Base-by-base conservation (phyloP, 1,140 invertebrate genomes). In the Aleiodes sp. region DNA sequence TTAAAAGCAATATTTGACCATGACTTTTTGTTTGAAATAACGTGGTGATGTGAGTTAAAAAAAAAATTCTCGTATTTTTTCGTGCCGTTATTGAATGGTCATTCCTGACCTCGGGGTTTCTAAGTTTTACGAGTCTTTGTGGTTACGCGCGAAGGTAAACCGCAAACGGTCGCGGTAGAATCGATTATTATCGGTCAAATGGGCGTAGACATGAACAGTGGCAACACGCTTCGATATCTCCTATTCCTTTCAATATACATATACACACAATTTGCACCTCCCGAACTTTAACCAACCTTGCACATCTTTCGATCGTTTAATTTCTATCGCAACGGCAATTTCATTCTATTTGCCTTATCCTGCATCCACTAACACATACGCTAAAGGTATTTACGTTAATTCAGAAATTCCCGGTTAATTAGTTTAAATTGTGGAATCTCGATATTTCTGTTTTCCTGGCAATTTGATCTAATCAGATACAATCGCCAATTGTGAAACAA, bases 301-400 rank as follows among this genome's bases (percentile, higher is more conserved):
- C n/a, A 31, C 52, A 16, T 35, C 57, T 19, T 19, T 29, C 31
- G n/a, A 29, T 14, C 35, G 26, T 64, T 43, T 64, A 64, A 46
- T 64, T 64, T 46, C 61, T 64, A 64, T 64, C 43, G 41, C 26
- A 64, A 43, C 62, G 37, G 41, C 41, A 46, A 64, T 64, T 64
- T 64, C 37, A 64, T 64, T 46, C 21, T 2, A 43, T 64, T 46
- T n/a, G 35, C 28, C 41, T 43, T 41, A 26, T 24, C 33, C 60
- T 14, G 39, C n/a, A n/a, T n/a, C n/a, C n/a, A n/a, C n/a, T n/a
- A n/a, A 46, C 28, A 26, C 21, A 26, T 46, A 39, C 43, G 37
- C 46, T 21, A 52, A 52, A 21, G 26, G 62, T 41, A 46, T 64
- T 64, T 29, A 14, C 60, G 60, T 62, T 35, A 62, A 64, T 64